Percentiles rank a stretch among this genome's conserved stretches.
These are phyloP conservation scores for Phycodurus eques DNA, from an alignment of 2,113 vertebrate species.

Conservation along the genomic window DNA sequence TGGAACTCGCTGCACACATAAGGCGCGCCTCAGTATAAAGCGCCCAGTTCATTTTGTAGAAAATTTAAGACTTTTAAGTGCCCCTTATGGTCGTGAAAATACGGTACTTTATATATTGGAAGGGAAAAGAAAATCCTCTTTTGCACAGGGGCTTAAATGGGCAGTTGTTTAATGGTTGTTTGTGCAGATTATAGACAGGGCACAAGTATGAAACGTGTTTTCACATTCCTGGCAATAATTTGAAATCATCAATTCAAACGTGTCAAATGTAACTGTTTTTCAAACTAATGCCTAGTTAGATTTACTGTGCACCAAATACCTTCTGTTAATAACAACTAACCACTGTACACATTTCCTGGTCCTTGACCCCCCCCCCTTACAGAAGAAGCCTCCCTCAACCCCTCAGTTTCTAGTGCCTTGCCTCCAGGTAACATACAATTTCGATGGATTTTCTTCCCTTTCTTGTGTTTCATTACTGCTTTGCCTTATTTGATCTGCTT, in stretches of 20 bases:
- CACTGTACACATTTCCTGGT: conserved; percentile 52
- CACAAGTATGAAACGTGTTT: not conserved
- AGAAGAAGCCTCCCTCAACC: conserved; percentile 71
- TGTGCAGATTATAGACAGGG: not conserved
- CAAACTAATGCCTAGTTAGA: not conserved
- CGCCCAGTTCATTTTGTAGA: too few relatives aligned
- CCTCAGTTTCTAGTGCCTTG: conserved; percentile 72
- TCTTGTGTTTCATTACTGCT: not conserved
- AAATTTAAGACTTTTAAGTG: too few relatives aligned
- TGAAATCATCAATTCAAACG: not conserved
- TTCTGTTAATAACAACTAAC: conserved; percentile 48
- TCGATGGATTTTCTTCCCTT: conserved; percentile 10
- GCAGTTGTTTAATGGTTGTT: not conserved
- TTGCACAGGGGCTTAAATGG: not conserved
- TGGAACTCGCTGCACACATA: too few relatives aligned
- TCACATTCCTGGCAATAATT: not conserved
- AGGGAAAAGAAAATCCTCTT: not conserved
- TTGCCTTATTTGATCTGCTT: not conserved
- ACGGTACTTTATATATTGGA: not conserved
- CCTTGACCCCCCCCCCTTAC: conserved; percentile 50
- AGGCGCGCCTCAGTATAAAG: too few relatives aligned
- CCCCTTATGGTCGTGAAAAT: too few relatives aligned
- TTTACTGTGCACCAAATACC: conserved; percentile 13
- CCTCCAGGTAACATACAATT: conserved; percentile 72
- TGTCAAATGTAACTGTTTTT: conserved; percentile 1